Base-by-base conservation (phyloP, 2,113 vertebrate genomes). In the Dicerorhinus sumatrensis region DNA sequence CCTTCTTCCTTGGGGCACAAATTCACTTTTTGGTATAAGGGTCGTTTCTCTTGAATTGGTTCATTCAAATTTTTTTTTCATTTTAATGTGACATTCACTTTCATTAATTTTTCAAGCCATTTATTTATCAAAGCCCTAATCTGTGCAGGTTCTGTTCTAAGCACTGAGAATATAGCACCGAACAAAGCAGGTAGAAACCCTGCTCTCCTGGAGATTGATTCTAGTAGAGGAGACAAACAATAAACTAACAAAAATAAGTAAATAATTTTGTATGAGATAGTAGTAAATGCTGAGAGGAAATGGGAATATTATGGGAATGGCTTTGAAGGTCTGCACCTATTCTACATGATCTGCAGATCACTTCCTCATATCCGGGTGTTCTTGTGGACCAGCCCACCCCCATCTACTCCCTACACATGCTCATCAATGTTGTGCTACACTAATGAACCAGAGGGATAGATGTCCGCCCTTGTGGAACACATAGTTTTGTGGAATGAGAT, bases 71-170 rank as follows among this genome's bases (percentile, higher is more conserved):
- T 29, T 36, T 21, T 21, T 79, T 85, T 70, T n/a, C 10, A 39
- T 29, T 67, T 73, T 67, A 83, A 70, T 46, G 23, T 82, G 39
- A 27, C 5, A 33, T 36, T 91, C 4, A 23, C 51, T 79, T 84
- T 58, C 9, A 42, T 56, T 96, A 16, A 83, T 36, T 79, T 86
- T 92, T 81, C 39, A 89, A 81, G 33, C 39, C 39, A 36, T 51
- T 4, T 67, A 14, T 83, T 54, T 75, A 67, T 82, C 46, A 89
- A 42, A 17, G 13, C 6, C 6, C 21, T 58, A 36, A 0, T 62
- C 25, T 69, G 54, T 51, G 39, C 13, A 70, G 54, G 7, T 54
- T 39, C 25, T 1, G 5, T 6, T 60, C 17, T 31, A 23, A 54
- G 76, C 20, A 60, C 54, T 51, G 39, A 72, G 54, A 82, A 18